A percentile compares a stretch with the other conserved stretches of the same genome.
Conservation (phyloP, 2,888 invertebrate species). For the Sinhomidia bicolor region DNA sequence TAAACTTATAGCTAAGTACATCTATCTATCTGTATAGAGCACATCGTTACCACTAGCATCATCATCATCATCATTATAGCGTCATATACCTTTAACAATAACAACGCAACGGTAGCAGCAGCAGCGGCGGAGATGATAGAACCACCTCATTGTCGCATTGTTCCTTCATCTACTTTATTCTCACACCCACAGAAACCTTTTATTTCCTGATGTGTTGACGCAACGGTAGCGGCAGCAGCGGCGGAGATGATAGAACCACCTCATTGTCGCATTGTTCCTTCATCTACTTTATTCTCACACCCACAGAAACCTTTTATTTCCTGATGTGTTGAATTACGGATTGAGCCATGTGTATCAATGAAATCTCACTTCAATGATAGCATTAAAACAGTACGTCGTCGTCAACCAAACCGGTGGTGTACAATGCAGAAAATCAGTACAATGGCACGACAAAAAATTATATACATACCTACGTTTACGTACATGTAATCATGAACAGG, state of each 20-base stretch:
- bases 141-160: constrained; percentile 65
- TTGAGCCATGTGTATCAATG: constrained; percentile 40
- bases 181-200: constrained; percentile 56
- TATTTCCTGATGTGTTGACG: constrained; percentile 49
- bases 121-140: background rate
- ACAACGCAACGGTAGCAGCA: background rate
- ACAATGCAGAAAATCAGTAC: background rate
- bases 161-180: constrained; percentile 49
- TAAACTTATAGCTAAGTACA: constrained; percentile 9
- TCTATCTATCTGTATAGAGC: constrained; percentile 6
- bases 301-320: constrained; percentile 53
- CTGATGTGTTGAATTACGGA: constrained; percentile 49
- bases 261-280: constrained; percentile 67
- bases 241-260: constrained; percentile 15
- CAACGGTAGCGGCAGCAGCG: background rate
- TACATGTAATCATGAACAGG: background rate
- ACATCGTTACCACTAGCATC: background rate
- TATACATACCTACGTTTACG: no score
- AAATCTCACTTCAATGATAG: background rate
- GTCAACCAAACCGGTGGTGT: no score
- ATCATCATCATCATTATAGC: background rate
- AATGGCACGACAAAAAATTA: background rate
- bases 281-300: constrained; percentile 51
- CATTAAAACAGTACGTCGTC: no score
- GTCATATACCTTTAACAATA: constrained; percentile 16